Base-by-base conservation (phyloP, 1,140 invertebrate genomes). In the Heliconius hermathena region DNA sequence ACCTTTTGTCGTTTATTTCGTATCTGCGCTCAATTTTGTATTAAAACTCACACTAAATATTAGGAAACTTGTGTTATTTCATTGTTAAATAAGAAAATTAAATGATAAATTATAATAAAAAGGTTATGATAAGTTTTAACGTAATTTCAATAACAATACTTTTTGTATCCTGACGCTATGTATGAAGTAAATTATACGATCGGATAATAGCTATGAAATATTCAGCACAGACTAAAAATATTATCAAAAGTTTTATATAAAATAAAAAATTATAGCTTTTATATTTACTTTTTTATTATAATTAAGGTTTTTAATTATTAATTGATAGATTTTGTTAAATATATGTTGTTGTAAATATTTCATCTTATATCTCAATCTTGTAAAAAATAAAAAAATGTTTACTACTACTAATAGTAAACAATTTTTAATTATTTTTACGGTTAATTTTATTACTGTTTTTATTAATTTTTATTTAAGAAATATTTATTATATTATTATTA, bases 61-160 rank as follows among this genome's bases (percentile, higher is more conserved):
- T 36, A 72, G 66, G 60, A 74, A 78, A 80, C 82, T 83, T 54
- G 54, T 74, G 18, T 72, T 79, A 82, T 88, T 90, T 84, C 80
- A 83, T 83, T 83, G 82, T 89, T 88, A 87, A 74, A 84, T 73
- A 76, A 72, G 79, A 84, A 83, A 88, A 90, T 89, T 88, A 87
- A 89, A 88, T 87, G 76, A 76, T 82, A 89, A 88, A 87, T 72
- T 75, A 83, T 85, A 85, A 85, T 84, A 89, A 84, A 52, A 87
- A 89, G 60, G 60, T 66, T 66, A 66, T 66, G 89, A 52, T 52
- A 90, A 90, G 87, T 89, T 89, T 92, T 89, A 86, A 84, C 84
- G 81, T 82, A 81, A 78, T 79, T 88, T 86, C 83, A 91, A 91
- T 91, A 90, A 92, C 88, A 92, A 91, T 84, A 76, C 76, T 77